Conservation (phyloP, 2,113 vertebrate genomes). For the Clarias gariepinus region DNA sequence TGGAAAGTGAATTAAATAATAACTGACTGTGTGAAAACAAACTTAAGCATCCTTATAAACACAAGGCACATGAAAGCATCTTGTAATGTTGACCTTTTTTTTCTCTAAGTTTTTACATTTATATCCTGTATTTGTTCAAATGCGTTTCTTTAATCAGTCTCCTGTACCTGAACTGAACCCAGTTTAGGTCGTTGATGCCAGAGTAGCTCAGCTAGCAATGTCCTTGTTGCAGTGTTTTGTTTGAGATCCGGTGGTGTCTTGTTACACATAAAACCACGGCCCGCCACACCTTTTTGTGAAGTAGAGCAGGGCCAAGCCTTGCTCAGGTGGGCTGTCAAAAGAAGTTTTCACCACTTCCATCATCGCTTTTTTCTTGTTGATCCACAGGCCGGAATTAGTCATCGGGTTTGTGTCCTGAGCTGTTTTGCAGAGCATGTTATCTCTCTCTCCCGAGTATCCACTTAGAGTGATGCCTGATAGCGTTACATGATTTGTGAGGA, state of each 20-base stretch:
- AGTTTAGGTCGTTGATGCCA: not conserved
- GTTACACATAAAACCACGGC: constrained; percentile 22
- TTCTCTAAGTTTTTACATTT: not conserved
- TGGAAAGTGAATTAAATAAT: too few relatives aligned
- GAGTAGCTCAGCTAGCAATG: not conserved
- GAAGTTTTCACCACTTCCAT: constrained; percentile 52
- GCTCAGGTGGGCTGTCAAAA: constrained; percentile 60
- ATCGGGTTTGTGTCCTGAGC: not conserved
- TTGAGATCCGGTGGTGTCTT: constrained; percentile 12
- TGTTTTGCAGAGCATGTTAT: constrained; percentile 2
- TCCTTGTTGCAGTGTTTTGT: constrained; percentile 17
- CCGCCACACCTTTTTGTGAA: constrained; percentile 30
- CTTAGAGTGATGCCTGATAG: constrained; percentile 22
- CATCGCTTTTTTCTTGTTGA: not conserved
- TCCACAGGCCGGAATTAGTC: constrained; percentile 42
- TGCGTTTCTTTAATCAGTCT: not conserved
- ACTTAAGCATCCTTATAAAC: not conserved
- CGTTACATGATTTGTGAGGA: constrained; percentile 4
- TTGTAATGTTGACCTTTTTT: not conserved
- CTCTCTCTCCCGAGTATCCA: constrained; percentile 18
- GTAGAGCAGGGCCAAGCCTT: constrained; percentile 12
- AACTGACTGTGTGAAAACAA: not conserved
- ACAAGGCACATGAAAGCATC: not conserved
- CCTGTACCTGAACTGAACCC: not conserved
- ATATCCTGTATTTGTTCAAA: not conserved